Conservation (phyloP, 2,113 vertebrate genomes). For the Panthera leo region DNA sequence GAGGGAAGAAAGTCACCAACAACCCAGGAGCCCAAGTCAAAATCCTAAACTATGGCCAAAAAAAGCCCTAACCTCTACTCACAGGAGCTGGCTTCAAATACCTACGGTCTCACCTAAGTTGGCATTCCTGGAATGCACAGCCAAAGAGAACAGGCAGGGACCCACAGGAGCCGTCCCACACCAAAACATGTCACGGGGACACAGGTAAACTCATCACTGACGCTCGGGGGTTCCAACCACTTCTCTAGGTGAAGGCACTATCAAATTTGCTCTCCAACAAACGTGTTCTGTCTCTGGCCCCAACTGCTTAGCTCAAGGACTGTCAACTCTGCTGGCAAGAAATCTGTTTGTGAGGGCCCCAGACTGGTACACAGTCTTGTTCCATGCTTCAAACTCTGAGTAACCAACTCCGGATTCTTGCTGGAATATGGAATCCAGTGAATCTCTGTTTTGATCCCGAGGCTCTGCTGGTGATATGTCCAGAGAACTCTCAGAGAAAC, state of each 20-base stretch:
- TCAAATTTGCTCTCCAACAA: not conserved
- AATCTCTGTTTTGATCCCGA: not conserved
- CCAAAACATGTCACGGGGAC: not conserved
- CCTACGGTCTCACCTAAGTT: rapidly evolving
- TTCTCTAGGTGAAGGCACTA: not conserved
- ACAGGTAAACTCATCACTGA: rapidly evolving
- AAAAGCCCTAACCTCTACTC: not conserved
- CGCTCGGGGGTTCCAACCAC: not conserved
- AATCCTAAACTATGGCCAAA: not conserved
- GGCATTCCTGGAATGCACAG: not conserved
- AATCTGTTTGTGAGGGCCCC: not conserved
- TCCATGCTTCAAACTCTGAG: not conserved
- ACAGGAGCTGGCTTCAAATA: not conserved
- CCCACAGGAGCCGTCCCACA: rapidly evolving
- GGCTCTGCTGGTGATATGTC: rapidly evolving
- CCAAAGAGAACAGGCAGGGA: not conserved
- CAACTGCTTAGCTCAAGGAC: not conserved
- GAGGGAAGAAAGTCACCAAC: not conserved
- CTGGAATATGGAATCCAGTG: not conserved
- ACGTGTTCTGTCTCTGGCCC: not conserved
- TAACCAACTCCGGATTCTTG: not conserved
- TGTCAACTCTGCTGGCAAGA: not conserved
- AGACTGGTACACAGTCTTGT: too few relatives aligned
- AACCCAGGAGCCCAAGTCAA: not conserved
- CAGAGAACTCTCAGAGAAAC: not conserved